Conservation (phyloP, 2,888 invertebrate genomes). For the Heliconius sara region DNA sequence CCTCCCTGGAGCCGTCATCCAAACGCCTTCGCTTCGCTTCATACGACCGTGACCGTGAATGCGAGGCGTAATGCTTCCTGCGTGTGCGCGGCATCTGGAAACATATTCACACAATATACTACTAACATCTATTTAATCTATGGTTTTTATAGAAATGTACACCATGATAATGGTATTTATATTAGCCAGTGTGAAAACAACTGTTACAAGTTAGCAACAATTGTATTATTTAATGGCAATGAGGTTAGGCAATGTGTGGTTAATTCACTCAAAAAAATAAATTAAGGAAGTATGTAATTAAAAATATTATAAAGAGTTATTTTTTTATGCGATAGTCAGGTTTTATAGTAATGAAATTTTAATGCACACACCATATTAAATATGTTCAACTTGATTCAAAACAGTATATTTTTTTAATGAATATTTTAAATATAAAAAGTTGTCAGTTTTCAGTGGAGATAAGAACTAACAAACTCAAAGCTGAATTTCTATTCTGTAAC, state of each 20-base stretch:
- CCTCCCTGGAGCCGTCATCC: conserved; percentile 81
- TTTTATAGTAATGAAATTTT: not conserved
- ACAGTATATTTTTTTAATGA: not conserved
- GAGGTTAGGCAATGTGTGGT: conserved; percentile 15
- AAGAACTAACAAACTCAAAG: not conserved
- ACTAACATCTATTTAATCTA: not conserved
- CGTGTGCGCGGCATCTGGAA: conserved; percentile 92
- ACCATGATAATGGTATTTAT: conserved; percentile 50
- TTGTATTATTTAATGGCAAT: conserved; percentile 43
- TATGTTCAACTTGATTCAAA: not conserved
- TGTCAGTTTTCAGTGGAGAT: not conserved
- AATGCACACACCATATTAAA: not conserved
- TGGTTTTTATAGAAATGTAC: conserved; percentile 33
- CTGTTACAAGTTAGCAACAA: conserved; percentile 47
- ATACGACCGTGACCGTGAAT: conserved; percentile 83
- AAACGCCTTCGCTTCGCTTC: conserved; percentile 89
- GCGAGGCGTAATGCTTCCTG: conserved; percentile 90
- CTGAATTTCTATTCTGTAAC: not conserved
- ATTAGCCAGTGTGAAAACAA: conserved; percentile 51
- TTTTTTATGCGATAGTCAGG: not conserved
- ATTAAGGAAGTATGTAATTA: conserved; percentile 5
- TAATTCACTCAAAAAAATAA: conserved; percentile 5
- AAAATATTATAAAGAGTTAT: conserved; percentile 1
- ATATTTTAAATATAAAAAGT: too few relatives aligned
- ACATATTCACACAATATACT: not conserved